Base-by-base conservation (phyloP, 2,888 invertebrate species). In the Noctua janthe region DNA sequence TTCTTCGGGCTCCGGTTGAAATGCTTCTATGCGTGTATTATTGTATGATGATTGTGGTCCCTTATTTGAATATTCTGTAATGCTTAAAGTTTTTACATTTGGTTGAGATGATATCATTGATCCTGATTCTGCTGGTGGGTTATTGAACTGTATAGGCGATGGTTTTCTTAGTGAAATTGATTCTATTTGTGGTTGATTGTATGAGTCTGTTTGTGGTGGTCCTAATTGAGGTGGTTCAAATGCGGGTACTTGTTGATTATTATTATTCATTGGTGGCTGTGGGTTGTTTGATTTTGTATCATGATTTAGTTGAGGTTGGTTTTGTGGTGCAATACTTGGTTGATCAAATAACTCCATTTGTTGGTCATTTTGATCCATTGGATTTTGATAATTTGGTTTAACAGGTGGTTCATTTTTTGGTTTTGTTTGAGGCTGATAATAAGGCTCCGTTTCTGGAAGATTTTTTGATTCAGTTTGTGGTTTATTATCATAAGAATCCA, bases 51-150 rank as follows among this genome's bases (percentile, higher is more conserved):
- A 69, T 59, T 56, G 39, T 35, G 70, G 29, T 11, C 39, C 47
- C 2, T 62, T 73, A 64, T 35, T 47, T 23, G 85, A 73, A 85
- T 80, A 10, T 72, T 72, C 29, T 56, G 7, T 17, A 35, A 54
- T 67, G 20, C 47, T 49, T 43, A n/a, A 62, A 49, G 51, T 23
- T 43, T 83, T 64, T 59, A 49, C 13, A 35, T 73, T 43, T 69
- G 29, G n/a, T 54, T 67, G 51, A n/a, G 47, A 47, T 56, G 29
- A 23, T 10, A 74, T 66, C 39, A 71, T 67, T 49, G 69, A n/a
- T 66, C 43, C 71, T 17, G 54, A 23, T 66, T 74, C 35, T 23
- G 20, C 39, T 72, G 66, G 62, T 29, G 51, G 62, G 1, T 59
- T 43, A 29, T 56, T 47, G 11, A 15, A 47, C 15, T 29, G 15